Base-by-base conservation (phyloP, 2,797 vertebrate genomes). In the Hemibagrus guttatus region DNA sequence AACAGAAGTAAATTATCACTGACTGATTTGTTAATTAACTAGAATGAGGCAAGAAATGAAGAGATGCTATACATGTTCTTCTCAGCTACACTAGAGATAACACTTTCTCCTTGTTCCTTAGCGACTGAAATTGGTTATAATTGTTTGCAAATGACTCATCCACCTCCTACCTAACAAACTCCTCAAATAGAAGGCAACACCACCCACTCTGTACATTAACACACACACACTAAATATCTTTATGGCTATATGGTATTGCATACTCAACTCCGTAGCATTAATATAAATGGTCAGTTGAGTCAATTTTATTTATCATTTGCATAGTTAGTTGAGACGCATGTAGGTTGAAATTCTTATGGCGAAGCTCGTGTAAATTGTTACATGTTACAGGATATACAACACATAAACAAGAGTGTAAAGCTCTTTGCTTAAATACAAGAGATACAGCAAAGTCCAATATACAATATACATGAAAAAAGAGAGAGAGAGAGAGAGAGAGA, bases 141-240 rank as follows among this genome's bases (percentile, higher is more conserved):
- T 91, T 91, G 90, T 91, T 91, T 91, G 88, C 85, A 90, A 86
- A 90, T 91, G 90, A 91, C 88, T 90, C 89, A 91, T 89, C 87
- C 85, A 88, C 88, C 89, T 90, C 90, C 90, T 85, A 91, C 90
- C 89, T 89, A 89, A 88, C 89, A 89, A 91, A 90, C 84, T 91
- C 90, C 88, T 87, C 88, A 88, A 91, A 91, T 91, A 91, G 90
- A 89, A 87, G 89, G 89, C 79, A 91, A 88, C 89, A 90, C 89
- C 89, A 85, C 89, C 90, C 87, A 91, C 90, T 87, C 83, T 88
- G 85, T 89, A 88, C 88, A 88, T 87, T 86, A 85, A 61, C 59
- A 63, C 68, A 72, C 61, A 84, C 83, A 75, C 54, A 72, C 69
- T 1, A 17, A 26, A 39, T 42, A 80, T 61, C 58, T 28, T 46